A percentile compares a stretch with the other conserved stretches of the same genome.
Evolutionary conservation across 2,797 vertebrate species (phyloP).

Genomic region (Atherinosoma microstoma): DNA sequence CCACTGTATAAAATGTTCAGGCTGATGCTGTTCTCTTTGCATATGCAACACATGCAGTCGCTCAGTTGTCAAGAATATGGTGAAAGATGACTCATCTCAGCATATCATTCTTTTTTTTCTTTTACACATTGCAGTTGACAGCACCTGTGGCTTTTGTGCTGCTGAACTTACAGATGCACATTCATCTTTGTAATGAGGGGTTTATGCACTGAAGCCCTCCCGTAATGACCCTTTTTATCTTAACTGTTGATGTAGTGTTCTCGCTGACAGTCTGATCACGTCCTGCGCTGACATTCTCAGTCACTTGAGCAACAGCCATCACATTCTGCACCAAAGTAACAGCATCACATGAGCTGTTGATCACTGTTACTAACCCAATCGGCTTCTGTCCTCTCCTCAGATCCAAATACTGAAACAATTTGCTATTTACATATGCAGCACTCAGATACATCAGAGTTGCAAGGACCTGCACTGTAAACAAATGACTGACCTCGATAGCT

Average conservation of each 20-base stretch:
- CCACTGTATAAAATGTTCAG: not conserved
- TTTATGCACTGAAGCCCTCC: not conserved
- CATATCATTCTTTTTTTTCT: not conserved
- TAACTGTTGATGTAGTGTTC: conserved; percentile 3
- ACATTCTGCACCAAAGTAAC: not conserved
- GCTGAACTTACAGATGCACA: conserved; percentile 1
- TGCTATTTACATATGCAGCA: not conserved
- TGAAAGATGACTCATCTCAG: conserved; percentile 15
- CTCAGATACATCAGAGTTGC: not conserved
- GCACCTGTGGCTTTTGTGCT: not conserved
- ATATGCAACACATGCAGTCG: not conserved
- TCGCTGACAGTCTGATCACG: not conserved
- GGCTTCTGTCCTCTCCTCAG: not conserved
- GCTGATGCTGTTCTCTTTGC: not conserved
- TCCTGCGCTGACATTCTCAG: not conserved
- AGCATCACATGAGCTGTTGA: not conserved
- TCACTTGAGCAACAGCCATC: not conserved
- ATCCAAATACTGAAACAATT: not conserved
- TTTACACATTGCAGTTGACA: not conserved
- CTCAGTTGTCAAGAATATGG: conserved; percentile 1
- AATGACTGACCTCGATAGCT: conserved; percentile 34
- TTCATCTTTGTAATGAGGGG: conserved; percentile 3
- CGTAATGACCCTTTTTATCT: not conserved
- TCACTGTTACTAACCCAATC: too few species aligned
- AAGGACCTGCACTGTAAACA: conserved; percentile 10